Conservation (phyloP, 2,888 invertebrate genomes). For the Agrochola lota region DNA sequence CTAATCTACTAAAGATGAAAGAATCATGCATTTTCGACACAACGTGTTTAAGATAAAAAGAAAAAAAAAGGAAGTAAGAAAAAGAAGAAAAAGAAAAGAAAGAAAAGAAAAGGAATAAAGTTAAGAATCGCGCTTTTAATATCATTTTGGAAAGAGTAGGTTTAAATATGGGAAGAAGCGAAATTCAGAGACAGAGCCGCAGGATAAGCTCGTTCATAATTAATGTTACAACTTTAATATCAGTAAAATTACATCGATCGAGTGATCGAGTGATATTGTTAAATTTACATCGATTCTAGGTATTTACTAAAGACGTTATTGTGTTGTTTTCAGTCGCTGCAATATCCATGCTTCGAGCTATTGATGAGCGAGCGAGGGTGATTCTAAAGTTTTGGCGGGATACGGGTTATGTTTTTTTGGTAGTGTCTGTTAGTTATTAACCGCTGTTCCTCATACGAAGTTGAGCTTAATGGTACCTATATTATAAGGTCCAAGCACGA, state of each 20-base stretch:
- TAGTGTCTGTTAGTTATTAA: slow-evolving; percentile 10
- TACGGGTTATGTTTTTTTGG: slow-evolving; percentile 12
- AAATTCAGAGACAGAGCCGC: neutral
- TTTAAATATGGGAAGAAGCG: neutral
- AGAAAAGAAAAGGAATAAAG: neutral
- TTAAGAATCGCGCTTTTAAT: neutral
- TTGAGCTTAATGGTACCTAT: neutral
- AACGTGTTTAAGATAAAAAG: neutral
- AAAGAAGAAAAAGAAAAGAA: neutral
- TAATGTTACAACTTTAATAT: no score
- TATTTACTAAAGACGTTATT: neutral
- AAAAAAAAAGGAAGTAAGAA: neutral
- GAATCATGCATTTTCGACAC: neutral
- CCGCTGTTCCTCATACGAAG: neutral
- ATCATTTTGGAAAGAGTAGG: neutral
- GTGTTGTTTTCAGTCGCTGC: neutral
- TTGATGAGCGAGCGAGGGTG: neutral
- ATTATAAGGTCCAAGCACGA: rapidly evolving
- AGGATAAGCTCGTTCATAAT: neutral
- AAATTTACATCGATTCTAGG: neutral
- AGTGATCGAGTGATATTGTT: neutral
- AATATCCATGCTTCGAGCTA: neutral
- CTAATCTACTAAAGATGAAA: neutral
- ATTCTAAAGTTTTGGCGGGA: slow-evolving; percentile 30
- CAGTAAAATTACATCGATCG: no score